Percentiles rank a stretch among this genome's conserved stretches.
These are phyloP conservation scores for Hirtodrosophila histrioides DNA, from an alignment of 2,888 invertebrate genomes.

Conservation along the genomic window DNA sequence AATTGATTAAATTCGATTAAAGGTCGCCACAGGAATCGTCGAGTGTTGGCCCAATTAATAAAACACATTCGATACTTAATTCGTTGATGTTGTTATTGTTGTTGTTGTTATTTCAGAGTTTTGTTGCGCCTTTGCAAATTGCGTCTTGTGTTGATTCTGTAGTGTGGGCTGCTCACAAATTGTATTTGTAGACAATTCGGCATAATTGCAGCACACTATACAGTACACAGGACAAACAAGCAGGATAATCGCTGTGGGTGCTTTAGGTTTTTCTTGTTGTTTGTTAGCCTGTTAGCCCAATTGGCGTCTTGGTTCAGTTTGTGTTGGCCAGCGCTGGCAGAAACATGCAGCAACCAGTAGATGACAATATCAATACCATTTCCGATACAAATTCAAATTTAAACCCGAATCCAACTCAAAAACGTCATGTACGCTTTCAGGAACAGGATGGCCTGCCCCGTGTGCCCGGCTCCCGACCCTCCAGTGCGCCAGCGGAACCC, in stretches of 20 bases:
- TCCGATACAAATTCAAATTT: conserved; percentile 8
- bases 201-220: conserved; percentile 63
- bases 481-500: conserved; percentile 84
- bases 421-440: conserved; percentile 79
- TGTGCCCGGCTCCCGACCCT: conserved; percentile 82
- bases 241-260: conserved; percentile 38
- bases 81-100: conserved; percentile 24
- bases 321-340: conserved; percentile 35
- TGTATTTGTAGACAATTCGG: conserved; percentile 78
- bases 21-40: conserved; percentile 55
- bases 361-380: conserved; percentile 5
- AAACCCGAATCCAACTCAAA: conserved; percentile 46
- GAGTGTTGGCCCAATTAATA: conserved; percentile 47
- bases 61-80: conserved; percentile 45
- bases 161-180: conserved; percentile 45
- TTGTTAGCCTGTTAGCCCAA: background rate
- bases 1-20: conserved; percentile 72
- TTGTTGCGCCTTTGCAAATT: conserved; percentile 45
- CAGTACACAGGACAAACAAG: conserved; percentile 14
- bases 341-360: conserved; percentile 53
- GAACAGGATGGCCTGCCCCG: conserved; percentile 82
- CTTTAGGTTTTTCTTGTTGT: background rate
- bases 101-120: conserved; percentile 17
- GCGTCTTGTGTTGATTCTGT: conserved; percentile 46
- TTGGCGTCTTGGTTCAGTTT: conserved; percentile 41